Evolutionary conservation across 2,113 vertebrate genomes (phyloP), one percentile per base, ranked within the genome.

Genomic region (Podarcis cretensis): DNA sequence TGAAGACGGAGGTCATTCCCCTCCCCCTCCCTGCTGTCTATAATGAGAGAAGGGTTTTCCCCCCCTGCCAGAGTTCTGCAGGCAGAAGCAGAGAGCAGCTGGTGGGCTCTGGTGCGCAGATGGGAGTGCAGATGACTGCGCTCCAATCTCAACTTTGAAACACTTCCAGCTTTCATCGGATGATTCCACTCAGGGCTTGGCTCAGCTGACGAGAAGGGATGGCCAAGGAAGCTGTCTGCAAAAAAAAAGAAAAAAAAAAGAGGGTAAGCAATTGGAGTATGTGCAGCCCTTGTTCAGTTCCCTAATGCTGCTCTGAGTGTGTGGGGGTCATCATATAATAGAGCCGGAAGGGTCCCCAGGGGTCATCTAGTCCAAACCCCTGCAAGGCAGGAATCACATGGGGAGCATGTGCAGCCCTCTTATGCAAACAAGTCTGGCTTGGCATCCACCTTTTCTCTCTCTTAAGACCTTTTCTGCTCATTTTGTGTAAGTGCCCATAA

Each of bases 131-230:
- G 21, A 63, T 81, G 86, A 8, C 81, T 40, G n/a, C 2, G 92
- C 85, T 94, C 71, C n/a, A 21, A 74, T 89, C 94, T 81, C 89
- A 83, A 90, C 89, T 94, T 81, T 87, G 93, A 94, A 91, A 86
- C 75, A 0, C 76, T 81, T 95, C 94, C 95, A 95, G 93, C 71
- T 92, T 57, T 1, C 13, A 89, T 94, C 96, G 92, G 95, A 66
- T 96, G 95, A 91, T 95, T 95, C 90, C 94, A 94, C 93, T 96
- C 93, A 90, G 59, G 0, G 1, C 85, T 81, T 95, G 94, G 96
- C 96, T 92, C 4, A 65, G 94, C 57, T 3, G 40, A 66, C 0
- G 57, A 0, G 0, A 77, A 71, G 87, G 87, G 75, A 79, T 88
- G 90, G 83, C 75, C 68, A 63, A 89, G 82, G 84, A 69, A 86